Base-by-base conservation (phyloP, 2,113 vertebrate genomes). In the Anguilla rostrata region DNA sequence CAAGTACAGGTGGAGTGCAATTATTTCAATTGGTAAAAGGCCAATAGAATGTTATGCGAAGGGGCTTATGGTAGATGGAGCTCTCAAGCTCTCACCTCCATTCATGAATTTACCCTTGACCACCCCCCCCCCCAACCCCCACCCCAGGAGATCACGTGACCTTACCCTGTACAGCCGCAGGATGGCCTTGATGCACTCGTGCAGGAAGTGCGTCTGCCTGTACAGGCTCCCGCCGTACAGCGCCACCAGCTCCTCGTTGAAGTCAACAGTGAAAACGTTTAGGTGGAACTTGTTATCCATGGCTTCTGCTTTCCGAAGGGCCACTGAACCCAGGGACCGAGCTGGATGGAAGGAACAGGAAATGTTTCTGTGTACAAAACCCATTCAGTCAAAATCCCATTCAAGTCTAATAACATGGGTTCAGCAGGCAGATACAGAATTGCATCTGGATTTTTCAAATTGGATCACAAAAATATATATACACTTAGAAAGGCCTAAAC, bases 191-290 rank as follows among this genome's bases (percentile, higher is more conserved):
- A 99, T 97, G 95, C 98, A 97, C 84, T 97, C 97, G 0, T 99
- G 96, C 53, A 99, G 96, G 93, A 99, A 99, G 90, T 94, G 97
- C 0, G 98, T 99, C 94, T 99, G 98, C 79, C 93, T 94, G 66
- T 94, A 95, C 88, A 99, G 93, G 88, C 97, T 99, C 83, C 98
- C 98, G 2, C 98, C 98, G 12, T 99, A 99, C 0, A 99, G 86
- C 0, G 98, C 98, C 92, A 99, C 98, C 90, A 99, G 91, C 90
- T 99, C 98, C 90, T 99, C 98, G 1, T 98, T 99, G 90, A 99
- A 99, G 92, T 98, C 98, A 88, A 99, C 95, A 0, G 96, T 98
- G 93, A 99, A 99, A 90, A 99, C 97, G 88, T 99, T 96, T 86
- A 99, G 97, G 90, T 99, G 98, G 91, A 97, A 93, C 39, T 93